A percentile compares a stretch with the other conserved stretches of the same genome.
Evolutionary conservation across 2,113 vertebrate genomes (phyloP).

Genomic region (Aegypius monachus): DNA sequence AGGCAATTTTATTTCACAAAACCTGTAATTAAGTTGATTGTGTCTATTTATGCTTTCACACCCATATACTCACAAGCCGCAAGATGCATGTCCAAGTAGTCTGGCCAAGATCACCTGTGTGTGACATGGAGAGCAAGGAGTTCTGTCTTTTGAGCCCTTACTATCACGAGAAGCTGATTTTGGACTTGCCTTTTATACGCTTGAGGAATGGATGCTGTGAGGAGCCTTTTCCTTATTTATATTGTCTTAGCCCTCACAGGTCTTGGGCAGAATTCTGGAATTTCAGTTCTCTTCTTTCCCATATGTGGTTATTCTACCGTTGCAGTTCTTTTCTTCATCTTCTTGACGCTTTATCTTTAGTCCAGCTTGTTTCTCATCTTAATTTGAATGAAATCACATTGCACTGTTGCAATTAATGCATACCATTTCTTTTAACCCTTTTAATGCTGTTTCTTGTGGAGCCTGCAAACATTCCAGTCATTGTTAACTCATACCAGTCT

Average conservation of each 20-base stretch:
- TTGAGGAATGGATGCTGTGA: neutral
- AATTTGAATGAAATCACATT: neutral
- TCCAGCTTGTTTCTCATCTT: neutral
- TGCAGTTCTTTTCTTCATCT: neutral
- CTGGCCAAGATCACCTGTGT: neutral
- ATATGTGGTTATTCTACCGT: neutral
- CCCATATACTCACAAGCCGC: neutral
- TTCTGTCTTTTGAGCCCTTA: neutral
- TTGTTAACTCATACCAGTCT: neutral
- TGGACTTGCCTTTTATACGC: neutral
- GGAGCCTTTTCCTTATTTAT: neutral
- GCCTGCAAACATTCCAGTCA: neutral
- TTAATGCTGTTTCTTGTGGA: neutral
- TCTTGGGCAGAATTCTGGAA: neutral
- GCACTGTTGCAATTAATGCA: neutral
- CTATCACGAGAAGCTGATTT: neutral
- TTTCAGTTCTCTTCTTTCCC: neutral
- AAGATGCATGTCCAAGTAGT: neutral
- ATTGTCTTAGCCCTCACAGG: neutral
- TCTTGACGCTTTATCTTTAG: neutral
- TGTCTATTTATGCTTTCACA: neutral
- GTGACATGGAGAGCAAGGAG: neutral
- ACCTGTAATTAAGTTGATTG: neutral
- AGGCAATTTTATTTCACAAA: neutral
- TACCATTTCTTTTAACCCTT: neutral